Conservation (phyloP, 2,888 invertebrate genomes). For the Mesochorus sp. region DNA sequence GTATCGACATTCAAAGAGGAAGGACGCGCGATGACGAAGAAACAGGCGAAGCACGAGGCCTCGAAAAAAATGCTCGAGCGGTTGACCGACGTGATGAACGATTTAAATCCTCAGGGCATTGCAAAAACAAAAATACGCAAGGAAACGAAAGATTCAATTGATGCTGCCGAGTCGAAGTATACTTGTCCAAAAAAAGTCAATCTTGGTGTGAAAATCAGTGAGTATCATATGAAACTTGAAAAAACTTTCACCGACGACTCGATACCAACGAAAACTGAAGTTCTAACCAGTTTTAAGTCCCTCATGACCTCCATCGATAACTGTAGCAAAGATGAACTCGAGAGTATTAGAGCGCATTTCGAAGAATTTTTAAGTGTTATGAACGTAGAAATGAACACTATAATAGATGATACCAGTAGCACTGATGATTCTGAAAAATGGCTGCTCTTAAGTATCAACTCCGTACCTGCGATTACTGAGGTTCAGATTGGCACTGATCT, state of each 20-base stretch:
- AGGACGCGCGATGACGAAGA: conserved; percentile 86
- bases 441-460: conserved; percentile 63
- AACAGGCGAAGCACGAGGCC: conserved; percentile 86
- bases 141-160: no score
- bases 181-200: conserved; percentile 71
- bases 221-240: conserved; percentile 72
- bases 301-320: neutral
- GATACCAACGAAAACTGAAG: conserved; percentile 52
- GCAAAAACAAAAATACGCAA: no score
- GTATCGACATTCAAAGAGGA: conserved; percentile 84
- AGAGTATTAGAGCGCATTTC: conserved; percentile 40
- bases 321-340: conserved; percentile 15
- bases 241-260: conserved; percentile 59
- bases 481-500: conserved; percentile 61
- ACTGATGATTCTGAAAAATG: neutral
- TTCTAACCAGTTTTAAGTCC: conserved; percentile 44
- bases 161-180: conserved; percentile 47
- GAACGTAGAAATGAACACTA: conserved; percentile 51
- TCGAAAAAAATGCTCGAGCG: conserved; percentile 82
- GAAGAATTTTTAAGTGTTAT: conserved; percentile 47
- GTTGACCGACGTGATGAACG: conserved; percentile 69
- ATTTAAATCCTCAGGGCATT: no score
- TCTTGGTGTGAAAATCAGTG: conserved; percentile 74
- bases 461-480: conserved; percentile 69
- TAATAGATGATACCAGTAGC: no score